phyloP scores from a whole-genome alignment of 1,140 invertebrate genomes.

The Littorina saxatilis region DNA sequence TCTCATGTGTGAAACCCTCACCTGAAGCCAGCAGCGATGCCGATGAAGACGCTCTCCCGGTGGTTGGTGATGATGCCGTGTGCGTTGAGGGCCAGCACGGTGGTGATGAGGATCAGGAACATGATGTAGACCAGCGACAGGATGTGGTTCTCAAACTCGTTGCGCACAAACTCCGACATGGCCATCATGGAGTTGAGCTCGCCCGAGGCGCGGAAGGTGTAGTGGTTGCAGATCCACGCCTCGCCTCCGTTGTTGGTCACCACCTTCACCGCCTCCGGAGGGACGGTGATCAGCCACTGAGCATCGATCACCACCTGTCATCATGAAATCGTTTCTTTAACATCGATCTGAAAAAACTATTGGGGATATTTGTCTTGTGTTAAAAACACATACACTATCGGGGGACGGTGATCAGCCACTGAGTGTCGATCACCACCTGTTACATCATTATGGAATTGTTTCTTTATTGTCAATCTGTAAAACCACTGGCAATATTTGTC shows the following conservation, averaged over 20 bases:
- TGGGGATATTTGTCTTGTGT: no score
- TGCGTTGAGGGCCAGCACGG: constrained; percentile 85
- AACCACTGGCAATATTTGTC: no score
- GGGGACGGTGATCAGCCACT: constrained; percentile 81
- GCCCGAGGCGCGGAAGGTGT: constrained; percentile 60
- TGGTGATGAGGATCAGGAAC: constrained; percentile 89
- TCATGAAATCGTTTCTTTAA: no score
- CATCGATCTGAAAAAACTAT: no score
- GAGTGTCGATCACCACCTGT: constrained; percentile 87
- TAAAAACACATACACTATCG: no score
- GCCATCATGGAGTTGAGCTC: constrained; percentile 54
- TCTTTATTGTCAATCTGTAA: no score
- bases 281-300: constrained; percentile 82
- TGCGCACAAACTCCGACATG: constrained; percentile 65
- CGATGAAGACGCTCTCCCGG: constrained; percentile 92
- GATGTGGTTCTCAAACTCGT: constrained; percentile 80
- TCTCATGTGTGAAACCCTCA: no score
- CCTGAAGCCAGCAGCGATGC: constrained; percentile 84
- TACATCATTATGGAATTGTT: no score
- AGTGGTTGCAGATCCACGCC: constrained; percentile 70
- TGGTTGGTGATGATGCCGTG: constrained; percentile 93
- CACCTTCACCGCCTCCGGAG: constrained; percentile 63
- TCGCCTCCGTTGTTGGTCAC: constrained; percentile 56
- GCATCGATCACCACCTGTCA: constrained; percentile 85
- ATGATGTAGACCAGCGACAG: constrained; percentile 88